These are phyloP conservation scores for Hetaerina americana DNA, from an alignment of 1,140 invertebrate species.

Conservation along the genomic window DNA sequence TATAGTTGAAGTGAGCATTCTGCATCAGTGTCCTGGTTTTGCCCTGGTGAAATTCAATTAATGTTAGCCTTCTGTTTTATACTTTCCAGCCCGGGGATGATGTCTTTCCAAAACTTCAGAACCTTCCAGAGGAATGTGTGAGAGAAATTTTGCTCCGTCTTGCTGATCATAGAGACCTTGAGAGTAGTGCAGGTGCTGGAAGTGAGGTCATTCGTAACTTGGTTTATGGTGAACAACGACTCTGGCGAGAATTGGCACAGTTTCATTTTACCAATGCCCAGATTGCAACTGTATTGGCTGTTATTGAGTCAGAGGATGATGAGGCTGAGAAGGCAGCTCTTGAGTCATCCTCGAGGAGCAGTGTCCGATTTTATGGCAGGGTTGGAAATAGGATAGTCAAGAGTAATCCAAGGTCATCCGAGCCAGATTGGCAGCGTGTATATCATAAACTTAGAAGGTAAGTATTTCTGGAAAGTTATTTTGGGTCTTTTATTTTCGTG, in stretches of 20 bases:
- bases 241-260: slow-evolving; percentile 81
- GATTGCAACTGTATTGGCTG: slow-evolving; percentile 49
- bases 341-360: background rate
- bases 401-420: background rate
- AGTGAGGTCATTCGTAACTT: slow-evolving; percentile 59
- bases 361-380: background rate
- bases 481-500: no score
- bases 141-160: slow-evolving; percentile 80
- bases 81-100: slow-evolving; percentile 61
- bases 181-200: slow-evolving; percentile 52
- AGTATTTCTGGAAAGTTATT: no score
- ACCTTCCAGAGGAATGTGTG: slow-evolving; percentile 87
- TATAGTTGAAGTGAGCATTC: no score
- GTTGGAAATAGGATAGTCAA: background rate
- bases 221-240: slow-evolving; percentile 64
- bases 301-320: slow-evolving; percentile 10
- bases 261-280: slow-evolving; percentile 88
- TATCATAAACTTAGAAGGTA: slow-evolving; percentile 62
- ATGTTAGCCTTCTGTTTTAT: slow-evolving; percentile 13
- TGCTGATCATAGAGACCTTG: slow-evolving; percentile 81
- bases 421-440: slow-evolving; percentile 51
- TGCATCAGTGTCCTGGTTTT: no score
- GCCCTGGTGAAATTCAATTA: no score
- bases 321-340: background rate
- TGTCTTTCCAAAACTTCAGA: slow-evolving; percentile 66